Percentiles rank a stretch among this genome's conserved stretches.
Conservation (phyloP, 2,113 vertebrate species). For the Pitta sordida region DNA sequence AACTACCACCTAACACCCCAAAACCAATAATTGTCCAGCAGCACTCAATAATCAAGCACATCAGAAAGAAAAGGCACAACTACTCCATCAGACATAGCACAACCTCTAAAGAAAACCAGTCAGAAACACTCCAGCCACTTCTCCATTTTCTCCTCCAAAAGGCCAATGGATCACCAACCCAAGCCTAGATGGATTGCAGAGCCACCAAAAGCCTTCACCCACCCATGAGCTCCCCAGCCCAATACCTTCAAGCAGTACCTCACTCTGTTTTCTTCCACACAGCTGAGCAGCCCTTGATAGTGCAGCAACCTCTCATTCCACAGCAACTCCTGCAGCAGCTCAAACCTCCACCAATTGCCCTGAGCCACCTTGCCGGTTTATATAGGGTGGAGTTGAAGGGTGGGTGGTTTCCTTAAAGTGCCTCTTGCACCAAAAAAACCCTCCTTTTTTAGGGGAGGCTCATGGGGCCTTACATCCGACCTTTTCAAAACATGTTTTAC, state of each 20-base stretch:
- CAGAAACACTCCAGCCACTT: not conserved
- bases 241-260: not conserved
- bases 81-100: not conserved
- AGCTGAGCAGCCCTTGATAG: not conserved
- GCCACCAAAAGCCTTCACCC: not conserved
- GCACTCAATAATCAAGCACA: not conserved
- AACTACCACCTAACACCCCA: not conserved
- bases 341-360: fast-evolving
- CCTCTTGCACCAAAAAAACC: not conserved
- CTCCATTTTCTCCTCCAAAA: not conserved
- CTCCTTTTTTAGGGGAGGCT: not conserved
- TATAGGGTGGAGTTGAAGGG: not conserved
- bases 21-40: not conserved
- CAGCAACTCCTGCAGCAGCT: fast-evolving
- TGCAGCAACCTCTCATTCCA: not conserved
- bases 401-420: not conserved
- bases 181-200: not conserved
- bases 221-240: fast-evolving
- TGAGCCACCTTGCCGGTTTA: not conserved
- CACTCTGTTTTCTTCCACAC: not conserved
- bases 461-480: not conserved
- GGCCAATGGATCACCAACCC: fast-evolving
- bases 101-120: not conserved
- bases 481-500: not conserved
- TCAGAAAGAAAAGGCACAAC: not conserved